phyloP scores from a whole-genome alignment of 2,888 invertebrate genomes.

The Heterodera filipjevi region DNA sequence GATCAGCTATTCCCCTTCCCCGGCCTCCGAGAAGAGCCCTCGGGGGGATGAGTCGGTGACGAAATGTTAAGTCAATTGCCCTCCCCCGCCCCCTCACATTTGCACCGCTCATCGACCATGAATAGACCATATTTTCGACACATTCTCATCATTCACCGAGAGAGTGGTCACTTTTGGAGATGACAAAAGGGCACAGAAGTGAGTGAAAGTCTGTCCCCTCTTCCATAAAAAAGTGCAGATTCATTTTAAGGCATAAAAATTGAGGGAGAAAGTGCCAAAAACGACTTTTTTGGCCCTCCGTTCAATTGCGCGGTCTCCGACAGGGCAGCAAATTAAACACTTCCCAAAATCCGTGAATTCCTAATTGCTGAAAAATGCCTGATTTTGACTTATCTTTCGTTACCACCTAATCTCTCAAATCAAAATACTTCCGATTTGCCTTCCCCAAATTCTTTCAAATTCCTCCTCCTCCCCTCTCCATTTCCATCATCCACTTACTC shows the following conservation, averaged over 20 bases:
- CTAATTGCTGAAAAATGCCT: too few relatives aligned
- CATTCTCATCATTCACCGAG: neutral
- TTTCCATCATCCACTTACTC: constrained; percentile 17
- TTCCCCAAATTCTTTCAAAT: neutral
- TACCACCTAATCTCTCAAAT: neutral
- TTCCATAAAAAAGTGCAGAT: too few relatives aligned
- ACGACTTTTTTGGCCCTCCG: too few relatives aligned
- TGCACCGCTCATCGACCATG: neutral
- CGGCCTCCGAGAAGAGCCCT: neutral
- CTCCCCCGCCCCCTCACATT: neutral
- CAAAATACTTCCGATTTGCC: neutral
- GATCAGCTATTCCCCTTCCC: neutral
- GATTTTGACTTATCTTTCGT: neutral
- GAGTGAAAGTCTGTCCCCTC: too few relatives aligned
- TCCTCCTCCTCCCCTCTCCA: neutral
- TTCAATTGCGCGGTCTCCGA: too few relatives aligned
- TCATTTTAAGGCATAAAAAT: neutral
- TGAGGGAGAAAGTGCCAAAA: neutral
- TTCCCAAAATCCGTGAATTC: too few relatives aligned
- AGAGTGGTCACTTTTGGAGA: neutral
- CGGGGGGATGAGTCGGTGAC: constrained; percentile 2
- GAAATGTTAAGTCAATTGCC: neutral
- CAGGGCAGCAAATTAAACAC: too few relatives aligned
- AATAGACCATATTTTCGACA: neutral
- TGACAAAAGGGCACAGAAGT: neutral